These are phyloP conservation scores for Microplitis demolitor DNA, from an alignment of 1,140 invertebrate species.

Conservation along the genomic window DNA sequence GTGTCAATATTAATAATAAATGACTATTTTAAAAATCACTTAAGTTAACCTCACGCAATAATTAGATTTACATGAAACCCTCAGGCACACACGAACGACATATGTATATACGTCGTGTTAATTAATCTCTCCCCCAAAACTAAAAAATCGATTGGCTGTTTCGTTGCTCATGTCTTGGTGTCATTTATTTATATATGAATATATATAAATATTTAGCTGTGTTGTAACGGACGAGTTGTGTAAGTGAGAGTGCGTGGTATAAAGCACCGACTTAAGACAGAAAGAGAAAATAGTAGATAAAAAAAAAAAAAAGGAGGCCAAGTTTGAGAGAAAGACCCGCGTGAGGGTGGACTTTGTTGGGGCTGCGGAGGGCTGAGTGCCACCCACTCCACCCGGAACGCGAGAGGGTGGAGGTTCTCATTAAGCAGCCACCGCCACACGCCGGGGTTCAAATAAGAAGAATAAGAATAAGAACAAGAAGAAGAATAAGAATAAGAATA, in stretches of 20 bases:
- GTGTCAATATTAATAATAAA: not conserved
- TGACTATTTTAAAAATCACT: too few relatives aligned
- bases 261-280: not conserved
- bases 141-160: too few relatives aligned
- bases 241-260: not conserved
- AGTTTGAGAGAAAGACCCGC: slow-evolving; percentile 15
- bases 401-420: slow-evolving; percentile 54
- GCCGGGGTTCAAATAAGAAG: slow-evolving; percentile 57
- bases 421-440: slow-evolving; percentile 58
- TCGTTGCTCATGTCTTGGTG: too few relatives aligned
- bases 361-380: slow-evolving; percentile 13
- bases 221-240: not conserved
- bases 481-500: slow-evolving; percentile 50
- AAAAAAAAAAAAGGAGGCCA: slow-evolving; percentile 16
- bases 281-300: slow-evolving; percentile 8
- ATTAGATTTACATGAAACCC: too few relatives aligned
- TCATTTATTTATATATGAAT: too few relatives aligned
- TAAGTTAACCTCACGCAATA: too few relatives aligned
- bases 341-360: not conserved
- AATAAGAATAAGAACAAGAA: slow-evolving; percentile 48
- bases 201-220: too few relatives aligned
- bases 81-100: too few relatives aligned
- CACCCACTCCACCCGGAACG: slow-evolving; percentile 24
- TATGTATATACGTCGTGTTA: too few relatives aligned
- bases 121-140: too few relatives aligned